Evolutionary conservation across 1,140 invertebrate species (phyloP), one percentile per base, ranked within the genome.

Genomic region (Drosophila suzukii): DNA sequence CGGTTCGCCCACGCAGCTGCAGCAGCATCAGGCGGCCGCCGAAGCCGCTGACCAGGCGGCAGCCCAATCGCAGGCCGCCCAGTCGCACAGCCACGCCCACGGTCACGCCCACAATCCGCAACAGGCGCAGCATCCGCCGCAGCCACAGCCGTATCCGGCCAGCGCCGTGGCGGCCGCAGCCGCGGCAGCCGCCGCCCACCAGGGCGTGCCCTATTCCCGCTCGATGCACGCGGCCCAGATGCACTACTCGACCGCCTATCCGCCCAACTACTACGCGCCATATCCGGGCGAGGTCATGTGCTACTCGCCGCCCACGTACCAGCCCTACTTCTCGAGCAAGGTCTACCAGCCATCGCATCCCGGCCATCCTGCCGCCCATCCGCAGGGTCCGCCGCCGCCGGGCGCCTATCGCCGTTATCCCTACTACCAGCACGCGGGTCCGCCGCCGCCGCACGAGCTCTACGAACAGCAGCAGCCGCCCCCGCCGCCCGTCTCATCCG

Each of bases 281-380:
- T 92, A 92, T 85, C 91, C 90, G 60, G 78, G 82, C 58, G 91
- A 92, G 71, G 91, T 91, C 68, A 93, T 94, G 81, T 94, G 94
- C 92, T 95, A 95, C 86, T 93, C 94, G 68, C 93, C 94, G 56
- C 94, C 94, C 62, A 76, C 90, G 55, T 95, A 93, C 75, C 93
- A 93, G 82, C 89, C 93, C 24, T 92, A 92, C 41, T 92, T 92
- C 62, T 59, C 91, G 41, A 81, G 89, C 82, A 92, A 92, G 75
- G 89, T 91, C 8, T 92, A 92, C 57, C 91, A 92, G 72, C 89
- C 92, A 38, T 92, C 92, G 66, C 57, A 81, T 66, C 56, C 77
- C 61, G 61, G 50, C 13, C 54, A 55, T 15, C 75, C 49, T 10
- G 49, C 49, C 27, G 49, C 49, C 30, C 49, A 78, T 81, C 80